Percentiles rank a stretch among this genome's conserved stretches.
Conservation (phyloP, 2,888 invertebrate species). For the Drosophila kanekoi region DNA sequence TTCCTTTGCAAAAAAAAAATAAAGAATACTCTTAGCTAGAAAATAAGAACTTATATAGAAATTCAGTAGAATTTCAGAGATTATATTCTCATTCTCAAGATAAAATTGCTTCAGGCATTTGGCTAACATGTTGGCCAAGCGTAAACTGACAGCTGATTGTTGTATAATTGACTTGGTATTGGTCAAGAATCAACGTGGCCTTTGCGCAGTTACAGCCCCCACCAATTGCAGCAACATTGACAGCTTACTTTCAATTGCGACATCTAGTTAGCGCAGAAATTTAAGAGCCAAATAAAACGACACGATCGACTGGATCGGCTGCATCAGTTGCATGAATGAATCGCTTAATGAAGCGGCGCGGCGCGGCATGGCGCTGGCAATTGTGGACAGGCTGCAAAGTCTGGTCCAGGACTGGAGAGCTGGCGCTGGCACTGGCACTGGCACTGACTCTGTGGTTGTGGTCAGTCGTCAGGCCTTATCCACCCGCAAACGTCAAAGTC, state of each 20-base stretch:
- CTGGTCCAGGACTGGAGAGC: slow-evolving; percentile 16
- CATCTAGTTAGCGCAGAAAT: slow-evolving; percentile 78
- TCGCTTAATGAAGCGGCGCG: slow-evolving; percentile 73
- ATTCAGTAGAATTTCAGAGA: no score
- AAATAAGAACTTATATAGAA: no score
- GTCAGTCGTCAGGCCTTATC: slow-evolving; percentile 66
- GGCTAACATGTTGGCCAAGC: not conserved
- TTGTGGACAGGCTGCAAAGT: slow-evolving; percentile 25
- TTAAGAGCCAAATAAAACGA: slow-evolving; percentile 77
- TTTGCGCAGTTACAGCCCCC: slow-evolving; percentile 5
- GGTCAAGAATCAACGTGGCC: slow-evolving; percentile 11
- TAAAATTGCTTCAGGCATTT: no score
- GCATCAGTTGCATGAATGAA: slow-evolving; percentile 73
- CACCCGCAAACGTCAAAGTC: slow-evolving; percentile 72
- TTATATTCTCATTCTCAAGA: no score
- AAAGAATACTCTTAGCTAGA: no score
- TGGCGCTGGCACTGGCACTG: slow-evolving; percentile 19
- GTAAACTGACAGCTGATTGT: not conserved
- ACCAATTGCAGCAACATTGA: slow-evolving; percentile 52
- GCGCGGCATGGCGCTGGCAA: slow-evolving; percentile 29
- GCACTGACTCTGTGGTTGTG: slow-evolving; percentile 55
- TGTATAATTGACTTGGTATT: slow-evolving; percentile 1
- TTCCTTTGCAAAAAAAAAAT: no score
- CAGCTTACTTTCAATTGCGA: slow-evolving; percentile 81
- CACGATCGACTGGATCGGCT: slow-evolving; percentile 60